phyloP scores from a whole-genome alignment of 2,888 invertebrate species.

The Athetis lepigone region DNA sequence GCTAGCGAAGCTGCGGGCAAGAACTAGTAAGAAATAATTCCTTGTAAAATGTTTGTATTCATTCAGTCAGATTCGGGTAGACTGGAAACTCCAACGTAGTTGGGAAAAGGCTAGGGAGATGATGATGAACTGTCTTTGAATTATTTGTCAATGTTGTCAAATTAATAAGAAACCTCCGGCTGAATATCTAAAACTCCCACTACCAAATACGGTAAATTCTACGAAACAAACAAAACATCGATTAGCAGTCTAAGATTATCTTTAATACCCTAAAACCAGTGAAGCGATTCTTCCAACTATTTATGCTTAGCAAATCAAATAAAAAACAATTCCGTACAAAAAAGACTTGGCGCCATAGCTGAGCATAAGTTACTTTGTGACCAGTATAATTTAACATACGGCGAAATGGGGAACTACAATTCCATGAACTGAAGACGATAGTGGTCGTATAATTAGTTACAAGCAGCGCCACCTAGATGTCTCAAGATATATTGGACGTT shows the following conservation, averaged over 20 bases:
- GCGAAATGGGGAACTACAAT: slow-evolving; percentile 9
- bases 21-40: too few relatives aligned
- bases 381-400: slow-evolving; percentile 10
- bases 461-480: slow-evolving; percentile 7
- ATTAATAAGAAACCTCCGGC: too few relatives aligned
- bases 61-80: too few relatives aligned
- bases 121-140: too few relatives aligned
- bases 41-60: too few relatives aligned
- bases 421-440: neutral
- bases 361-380: slow-evolving; percentile 18
- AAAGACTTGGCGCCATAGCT: slow-evolving; percentile 51
- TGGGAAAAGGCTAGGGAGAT: too few relatives aligned
- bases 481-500: slow-evolving; percentile 3
- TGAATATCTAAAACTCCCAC: too few relatives aligned
- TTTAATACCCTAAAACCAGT: slow-evolving; percentile 12
- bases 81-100: too few relatives aligned
- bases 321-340: slow-evolving; percentile 34
- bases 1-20: too few relatives aligned
- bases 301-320: slow-evolving; percentile 43
- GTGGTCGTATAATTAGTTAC: neutral
- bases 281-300: slow-evolving; percentile 18
- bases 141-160: too few relatives aligned
- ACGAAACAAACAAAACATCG: neutral
- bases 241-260: neutral
- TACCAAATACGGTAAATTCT: too few relatives aligned